Base-by-base conservation (phyloP, 2,888 invertebrate genomes). In the Beris chalybata region DNA sequence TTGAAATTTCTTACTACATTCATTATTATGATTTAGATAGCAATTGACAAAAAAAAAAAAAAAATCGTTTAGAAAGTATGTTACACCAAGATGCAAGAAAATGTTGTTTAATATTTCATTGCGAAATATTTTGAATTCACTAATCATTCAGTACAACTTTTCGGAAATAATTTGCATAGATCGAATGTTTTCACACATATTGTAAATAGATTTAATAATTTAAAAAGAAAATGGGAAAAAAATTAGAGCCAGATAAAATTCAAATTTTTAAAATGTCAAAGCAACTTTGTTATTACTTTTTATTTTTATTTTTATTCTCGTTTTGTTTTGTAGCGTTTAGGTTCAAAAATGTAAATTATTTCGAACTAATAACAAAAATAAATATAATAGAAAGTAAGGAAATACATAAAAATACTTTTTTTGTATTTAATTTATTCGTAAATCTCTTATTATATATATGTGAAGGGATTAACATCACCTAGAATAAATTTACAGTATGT, bases 21-120 rank as follows among this genome's bases (percentile, higher is more conserved):
- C 38, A 38, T 47, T 29, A 44, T 5, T 59, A 59, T 59, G 31
- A 48, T 59, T 59, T 59, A 59, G 58, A 59, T 59, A 59, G 58
- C 58, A 13, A 31, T 48, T 12, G 13, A 59, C 31, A n/a, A 5
- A 59, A 22, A 45, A 59, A 31, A 2, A 9, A 30, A 30, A 30
- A 15, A 57, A 44, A 58, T 30, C 38, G 5, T 38, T 38, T 9
- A 22, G 22, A 38, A 38, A 7, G 38, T 38, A 38, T 38, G 38
- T 38, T 38, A 38, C 5, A 9, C 38, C 38, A 38, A 22, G 1
- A 22, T 38, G 38, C 38, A 38, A 22, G 22, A 22, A 38, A 38
- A 7, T 38, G 38, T 38, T 7, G 5, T 38, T 38, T 1, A 5
- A 38, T 38, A 38, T 38, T 22, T 22, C 3, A 38, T 38, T 9